phyloP scores from a whole-genome alignment of 2,113 vertebrate species.

The Phoxinus phoxinus region DNA sequence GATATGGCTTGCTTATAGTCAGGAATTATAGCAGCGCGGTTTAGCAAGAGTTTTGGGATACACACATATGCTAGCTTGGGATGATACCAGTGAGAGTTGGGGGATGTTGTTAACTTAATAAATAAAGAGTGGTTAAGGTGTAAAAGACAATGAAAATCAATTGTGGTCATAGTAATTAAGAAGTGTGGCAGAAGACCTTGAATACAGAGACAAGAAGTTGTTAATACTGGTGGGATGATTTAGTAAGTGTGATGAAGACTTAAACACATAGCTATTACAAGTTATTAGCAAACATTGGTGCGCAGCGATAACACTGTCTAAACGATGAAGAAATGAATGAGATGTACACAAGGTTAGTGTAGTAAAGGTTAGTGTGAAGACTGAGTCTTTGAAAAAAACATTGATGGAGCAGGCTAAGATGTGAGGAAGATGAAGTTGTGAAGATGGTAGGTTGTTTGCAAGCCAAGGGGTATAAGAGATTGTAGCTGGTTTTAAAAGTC shows the following conservation, averaged over 20 bases:
- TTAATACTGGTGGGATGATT: neutral
- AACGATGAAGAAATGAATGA: neutral
- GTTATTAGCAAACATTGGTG: neutral
- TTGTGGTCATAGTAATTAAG: neutral
- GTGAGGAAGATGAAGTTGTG: neutral
- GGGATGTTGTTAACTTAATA: neutral
- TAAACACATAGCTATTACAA: constrained; percentile 12
- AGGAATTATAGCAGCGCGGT: neutral
- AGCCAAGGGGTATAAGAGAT: neutral
- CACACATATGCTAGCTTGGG: neutral
- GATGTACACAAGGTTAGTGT: neutral
- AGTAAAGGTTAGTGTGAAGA: neutral
- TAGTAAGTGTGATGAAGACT: neutral
- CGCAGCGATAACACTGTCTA: constrained; percentile 31
- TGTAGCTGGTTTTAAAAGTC: constrained; percentile 28
- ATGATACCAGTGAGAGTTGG: constrained; percentile 5
- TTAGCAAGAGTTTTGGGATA: neutral
- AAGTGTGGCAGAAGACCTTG: constrained; percentile 19
- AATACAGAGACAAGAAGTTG: neutral
- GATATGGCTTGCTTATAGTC: neutral
- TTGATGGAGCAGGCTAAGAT: neutral
- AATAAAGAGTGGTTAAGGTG: neutral
- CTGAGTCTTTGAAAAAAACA: neutral
- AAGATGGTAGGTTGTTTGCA: neutral
- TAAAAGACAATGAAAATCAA: neutral